Base-by-base conservation (phyloP, 2,888 invertebrate genomes). In the Harmothoe impar region DNA sequence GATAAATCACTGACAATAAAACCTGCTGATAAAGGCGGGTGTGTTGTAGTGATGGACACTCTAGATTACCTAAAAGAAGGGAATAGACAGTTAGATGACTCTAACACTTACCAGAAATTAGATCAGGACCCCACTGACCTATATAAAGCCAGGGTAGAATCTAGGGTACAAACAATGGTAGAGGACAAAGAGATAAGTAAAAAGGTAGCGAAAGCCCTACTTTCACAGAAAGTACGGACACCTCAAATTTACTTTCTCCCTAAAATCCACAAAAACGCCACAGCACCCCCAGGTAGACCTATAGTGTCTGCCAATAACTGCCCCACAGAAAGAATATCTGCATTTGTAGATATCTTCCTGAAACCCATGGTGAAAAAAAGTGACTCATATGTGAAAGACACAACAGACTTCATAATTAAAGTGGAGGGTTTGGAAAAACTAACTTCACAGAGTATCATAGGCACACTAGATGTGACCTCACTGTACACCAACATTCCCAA, bases 221-320 rank as follows among this genome's bases (percentile, higher is more conserved):
- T n/a, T n/a, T n/a, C n/a, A n/a, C n/a, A n/a, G n/a, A n/a, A n/a
- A n/a, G n/a, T n/a, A n/a, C n/a, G n/a, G n/a, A n/a, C n/a, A n/a
- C n/a, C n/a, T n/a, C n/a, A n/a, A n/a, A n/a, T n/a, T n/a, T n/a
- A 68, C 68, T 68, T 68, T 68, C 68, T 68, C 17, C 68, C 68
- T 17, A 68, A 68, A n/a, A 68, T 68, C 68, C 68, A 68, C n/a
- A 68, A 68, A 68, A n/a, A 68, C 5, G n/a, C 5, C 17, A 23
- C 17, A 15, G 17, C 68, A 17, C 68, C 68, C 12, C 68, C 68
- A n/a, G 68, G 68, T 5, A 68, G 68, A n/a, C 68, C 68, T 5
- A n/a, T 68, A 23, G 68, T 68, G 5, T 68, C 68, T 5, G 68
- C 68, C 68, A 68, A 68, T n/a, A 68, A n/a, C 68, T 68, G 68